phyloP scores from a whole-genome alignment of 2,113 vertebrate genomes.

The Thalassarche chlororhynchos region DNA sequence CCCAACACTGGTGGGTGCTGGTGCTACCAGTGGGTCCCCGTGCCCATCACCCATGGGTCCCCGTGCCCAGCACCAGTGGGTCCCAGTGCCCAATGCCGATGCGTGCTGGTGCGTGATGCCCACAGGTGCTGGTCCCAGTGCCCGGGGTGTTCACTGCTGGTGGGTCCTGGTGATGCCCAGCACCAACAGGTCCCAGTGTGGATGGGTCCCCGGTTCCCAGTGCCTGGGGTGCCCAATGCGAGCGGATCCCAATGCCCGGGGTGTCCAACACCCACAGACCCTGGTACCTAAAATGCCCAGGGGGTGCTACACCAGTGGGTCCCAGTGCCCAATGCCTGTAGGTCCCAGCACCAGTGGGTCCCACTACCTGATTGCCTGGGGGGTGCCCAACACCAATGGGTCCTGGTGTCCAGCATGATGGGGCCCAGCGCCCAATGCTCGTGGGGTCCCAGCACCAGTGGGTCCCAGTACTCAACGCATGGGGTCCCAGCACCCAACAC shows the following conservation, averaged over 20 bases:
- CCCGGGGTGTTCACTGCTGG: background rate
- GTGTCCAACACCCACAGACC: background rate
- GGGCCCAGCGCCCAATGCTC: background rate
- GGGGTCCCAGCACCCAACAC: too few species aligned
- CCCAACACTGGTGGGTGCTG: background rate
- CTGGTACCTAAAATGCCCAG: background rate
- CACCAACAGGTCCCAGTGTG: rapidly evolving
- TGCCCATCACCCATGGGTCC: background rate
- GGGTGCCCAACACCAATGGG: background rate
- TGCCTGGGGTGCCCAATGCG: background rate
- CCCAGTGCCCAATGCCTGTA: background rate
- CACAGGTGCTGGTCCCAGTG: background rate
- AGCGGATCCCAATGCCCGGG: background rate
- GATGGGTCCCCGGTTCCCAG: background rate
- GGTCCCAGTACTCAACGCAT: too few species aligned
- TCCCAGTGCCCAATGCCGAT: background rate
- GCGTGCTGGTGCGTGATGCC: background rate
- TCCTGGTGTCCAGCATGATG: background rate
- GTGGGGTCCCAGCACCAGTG: background rate
- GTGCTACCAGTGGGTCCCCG: background rate
- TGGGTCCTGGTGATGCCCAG: background rate
- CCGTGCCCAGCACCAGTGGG: background rate
- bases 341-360: background rate
- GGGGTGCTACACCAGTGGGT: background rate
- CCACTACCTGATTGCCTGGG: background rate